phyloP scores from a whole-genome alignment of 2,113 vertebrate genomes.

The Mastomys natalensis region DNA sequence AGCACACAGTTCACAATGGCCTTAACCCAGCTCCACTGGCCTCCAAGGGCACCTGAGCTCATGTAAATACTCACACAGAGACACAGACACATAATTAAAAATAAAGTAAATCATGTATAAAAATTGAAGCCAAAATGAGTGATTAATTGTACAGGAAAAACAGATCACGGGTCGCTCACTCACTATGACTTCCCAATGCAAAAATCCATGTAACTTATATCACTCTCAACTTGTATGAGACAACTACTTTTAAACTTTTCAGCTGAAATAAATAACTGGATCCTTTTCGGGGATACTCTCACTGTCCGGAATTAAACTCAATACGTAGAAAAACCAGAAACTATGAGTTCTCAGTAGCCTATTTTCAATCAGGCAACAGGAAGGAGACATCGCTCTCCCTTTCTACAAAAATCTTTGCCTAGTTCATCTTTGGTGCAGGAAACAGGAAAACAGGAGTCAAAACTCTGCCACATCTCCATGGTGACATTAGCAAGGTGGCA shows the following conservation, averaged over 20 bases:
- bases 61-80: neutral
- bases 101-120: neutral
- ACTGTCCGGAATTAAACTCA: constrained; percentile 19
- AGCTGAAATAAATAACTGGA: constrained; percentile 26
- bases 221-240: neutral
- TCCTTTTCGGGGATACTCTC: neutral
- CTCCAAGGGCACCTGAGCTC: neutral
- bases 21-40: neutral
- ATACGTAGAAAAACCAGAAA: neutral
- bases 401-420: neutral
- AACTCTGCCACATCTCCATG: neutral
- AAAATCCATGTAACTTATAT: neutral
- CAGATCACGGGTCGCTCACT: neutral
- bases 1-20: neutral
- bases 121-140: neutral
- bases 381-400: neutral
- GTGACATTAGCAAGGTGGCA: neutral
- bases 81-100: neutral
- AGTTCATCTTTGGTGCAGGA: neutral
- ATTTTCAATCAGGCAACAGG: neutral
- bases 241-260: neutral
- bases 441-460: neutral
- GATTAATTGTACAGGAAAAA: neutral
- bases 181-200: neutral
- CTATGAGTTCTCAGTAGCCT: constrained; percentile 20